phyloP scores from a whole-genome alignment of 2,797 vertebrate species.

The Acridotheres tristis region DNA sequence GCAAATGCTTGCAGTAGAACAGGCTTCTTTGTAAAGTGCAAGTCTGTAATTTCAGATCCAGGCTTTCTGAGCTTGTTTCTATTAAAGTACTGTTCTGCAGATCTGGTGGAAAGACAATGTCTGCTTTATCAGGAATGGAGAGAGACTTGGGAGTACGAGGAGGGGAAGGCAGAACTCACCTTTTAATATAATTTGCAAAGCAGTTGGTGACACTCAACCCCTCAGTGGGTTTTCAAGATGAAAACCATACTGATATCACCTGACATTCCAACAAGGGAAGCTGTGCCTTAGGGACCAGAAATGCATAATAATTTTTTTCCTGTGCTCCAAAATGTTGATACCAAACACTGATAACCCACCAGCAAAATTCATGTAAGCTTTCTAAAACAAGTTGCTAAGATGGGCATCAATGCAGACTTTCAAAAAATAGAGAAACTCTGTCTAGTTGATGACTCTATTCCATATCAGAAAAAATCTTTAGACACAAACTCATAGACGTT shows the following conservation, averaged over 20 bases:
- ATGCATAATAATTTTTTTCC: background rate
- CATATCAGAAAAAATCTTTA: background rate
- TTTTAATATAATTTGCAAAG: background rate
- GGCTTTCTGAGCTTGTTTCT: background rate
- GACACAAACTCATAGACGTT: background rate
- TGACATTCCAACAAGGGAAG: background rate
- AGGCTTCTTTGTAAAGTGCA: background rate
- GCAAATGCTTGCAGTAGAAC: background rate
- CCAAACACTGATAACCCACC: accelerated
- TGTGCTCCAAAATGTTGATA: background rate
- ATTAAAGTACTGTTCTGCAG: background rate
- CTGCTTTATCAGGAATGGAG: background rate
- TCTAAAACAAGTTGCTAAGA: background rate
- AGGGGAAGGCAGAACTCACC: background rate
- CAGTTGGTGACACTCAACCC: background rate
- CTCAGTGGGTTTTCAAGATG: background rate
- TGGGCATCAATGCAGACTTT: background rate
- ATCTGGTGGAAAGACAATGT: background rate
- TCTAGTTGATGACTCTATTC: background rate
- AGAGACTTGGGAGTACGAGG: background rate
- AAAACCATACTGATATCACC: background rate
- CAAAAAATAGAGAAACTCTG: background rate
- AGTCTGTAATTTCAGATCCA: conserved; percentile 33
- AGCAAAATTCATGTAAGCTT: background rate
- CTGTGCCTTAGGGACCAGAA: background rate